Evolutionary conservation across 2,888 invertebrate genomes (phyloP), one percentile per base, ranked within the genome.

Genomic region (Rhopalosiphum nymphaeae): DNA sequence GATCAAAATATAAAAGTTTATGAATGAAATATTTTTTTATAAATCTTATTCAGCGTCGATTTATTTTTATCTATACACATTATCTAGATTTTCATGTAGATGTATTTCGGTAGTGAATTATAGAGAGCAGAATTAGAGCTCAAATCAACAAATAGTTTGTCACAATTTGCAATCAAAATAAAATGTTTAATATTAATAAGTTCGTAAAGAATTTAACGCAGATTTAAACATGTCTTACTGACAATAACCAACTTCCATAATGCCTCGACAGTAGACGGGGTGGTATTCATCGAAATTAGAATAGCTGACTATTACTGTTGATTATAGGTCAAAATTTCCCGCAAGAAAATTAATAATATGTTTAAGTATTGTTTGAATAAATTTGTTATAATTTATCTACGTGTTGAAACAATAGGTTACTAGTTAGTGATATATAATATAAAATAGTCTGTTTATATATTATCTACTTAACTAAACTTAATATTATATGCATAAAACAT

Each of bases 11-110:
- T 78, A 36, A 78, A 78, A 36, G 36, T 36, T 36, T 36, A n/a
- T 67, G 67, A 67, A 67, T 67, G 21, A 67, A 67, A 67, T 67
- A 67, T n/a, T 67, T 67, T 67, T 67, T 36, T 67, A 67, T 67
- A 67, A 67, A 36, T 7, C 16, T 67, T 36, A 7, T 67, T 7
- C 7, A 16, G 16, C n/a, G 7, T 67, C 21, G 36, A 67, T 67
- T 67, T 36, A 7, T n/a, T 67, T 13, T 67, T 57, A 57, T 67
- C 36, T 11, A 9, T 25, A 36, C 21, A 21, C 21, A 53, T n/a
- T 26, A 57, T 67, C 21, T 26, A 36, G 2, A 21, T 78, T 67
- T 36, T 78, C 36, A 2, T 21, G 21, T 7, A 36, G 10, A 21
- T 36, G 21, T 9, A 21, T 36, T 78, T 78, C 21, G 9, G 1